Percentiles rank a stretch among this genome's conserved stretches.
Conservation (phyloP, 2,797 vertebrate genomes). For the Tapera naevia region DNA sequence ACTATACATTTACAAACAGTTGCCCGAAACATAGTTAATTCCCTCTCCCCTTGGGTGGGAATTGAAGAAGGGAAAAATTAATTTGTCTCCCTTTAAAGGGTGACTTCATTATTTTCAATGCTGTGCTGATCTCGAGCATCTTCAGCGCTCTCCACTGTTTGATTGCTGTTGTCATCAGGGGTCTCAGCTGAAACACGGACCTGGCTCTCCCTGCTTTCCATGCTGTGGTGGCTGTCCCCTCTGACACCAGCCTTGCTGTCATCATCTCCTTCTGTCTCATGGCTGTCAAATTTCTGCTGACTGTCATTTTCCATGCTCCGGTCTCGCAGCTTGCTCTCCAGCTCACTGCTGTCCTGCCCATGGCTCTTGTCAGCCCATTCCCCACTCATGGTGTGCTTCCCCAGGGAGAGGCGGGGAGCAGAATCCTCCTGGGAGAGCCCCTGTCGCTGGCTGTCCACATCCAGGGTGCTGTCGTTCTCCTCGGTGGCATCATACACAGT, state of each 20-base stretch:
- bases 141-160: slow-evolving; percentile 35
- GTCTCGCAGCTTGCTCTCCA: neutral
- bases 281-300: slow-evolving; percentile 7
- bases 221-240: neutral
- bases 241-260: neutral
- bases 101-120: slow-evolving; percentile 25
- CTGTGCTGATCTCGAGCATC: slow-evolving; percentile 10
- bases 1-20: slow-evolving; percentile 11
- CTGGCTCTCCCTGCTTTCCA: slow-evolving; percentile 19
- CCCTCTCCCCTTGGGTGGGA: neutral
- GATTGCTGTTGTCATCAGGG: neutral
- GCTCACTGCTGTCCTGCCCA: slow-evolving; percentile 42
- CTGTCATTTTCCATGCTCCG: slow-evolving; percentile 51
- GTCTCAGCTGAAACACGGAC: neutral
- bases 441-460: slow-evolving; percentile 14
- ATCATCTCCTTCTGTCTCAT: neutral
- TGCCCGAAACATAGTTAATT: neutral
- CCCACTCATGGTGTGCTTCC: neutral
- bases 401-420: neutral
- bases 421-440: neutral
- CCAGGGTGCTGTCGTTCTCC: slow-evolving; percentile 47
- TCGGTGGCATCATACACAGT: neutral
- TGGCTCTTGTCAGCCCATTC: neutral
- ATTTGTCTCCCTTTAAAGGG: slow-evolving; percentile 18
- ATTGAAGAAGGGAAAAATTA: neutral